Percentiles rank a stretch among this genome's conserved stretches.
These are phyloP conservation scores for Alsophila aescularia DNA, from an alignment of 2,888 invertebrate genomes.

Conservation along the genomic window DNA sequence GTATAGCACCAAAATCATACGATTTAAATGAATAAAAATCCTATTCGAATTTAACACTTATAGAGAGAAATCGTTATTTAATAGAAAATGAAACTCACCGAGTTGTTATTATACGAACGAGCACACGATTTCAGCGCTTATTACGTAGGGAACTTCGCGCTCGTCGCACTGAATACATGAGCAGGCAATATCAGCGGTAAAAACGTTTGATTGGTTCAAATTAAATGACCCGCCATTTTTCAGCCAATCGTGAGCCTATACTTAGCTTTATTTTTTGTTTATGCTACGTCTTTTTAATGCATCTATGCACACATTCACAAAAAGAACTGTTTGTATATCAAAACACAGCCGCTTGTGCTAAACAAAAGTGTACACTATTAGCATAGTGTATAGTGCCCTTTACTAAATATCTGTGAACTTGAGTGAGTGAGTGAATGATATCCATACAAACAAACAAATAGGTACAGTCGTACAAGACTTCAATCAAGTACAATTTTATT, in stretches of 20 bases:
- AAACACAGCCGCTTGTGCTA: slow-evolving; percentile 36
- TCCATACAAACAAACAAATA: slow-evolving; percentile 27
- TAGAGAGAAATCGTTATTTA: slow-evolving; percentile 40
- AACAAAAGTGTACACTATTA: slow-evolving; percentile 47
- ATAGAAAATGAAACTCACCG: slow-evolving; percentile 73
- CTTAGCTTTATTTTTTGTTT: slow-evolving; percentile 82
- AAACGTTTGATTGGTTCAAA: slow-evolving; percentile 68
- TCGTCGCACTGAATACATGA: slow-evolving; percentile 72
- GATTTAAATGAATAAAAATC: slow-evolving; percentile 1
- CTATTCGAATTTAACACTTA: background rate
- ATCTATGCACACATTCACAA: slow-evolving; percentile 67
- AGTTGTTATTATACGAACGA: slow-evolving; percentile 73
- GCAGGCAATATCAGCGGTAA: slow-evolving; percentile 64
- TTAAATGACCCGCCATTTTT: slow-evolving; percentile 73
- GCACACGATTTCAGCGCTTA: slow-evolving; percentile 84
- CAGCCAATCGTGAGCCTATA: slow-evolving; percentile 64
- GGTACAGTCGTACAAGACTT: no score
- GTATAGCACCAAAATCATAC: slow-evolving; percentile 27
- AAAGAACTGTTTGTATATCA: slow-evolving; percentile 60
- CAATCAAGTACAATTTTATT: slow-evolving; percentile 41
- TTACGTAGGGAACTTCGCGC: slow-evolving; percentile 81
- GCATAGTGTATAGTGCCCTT: slow-evolving; percentile 32
- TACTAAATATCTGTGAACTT: slow-evolving; percentile 32
- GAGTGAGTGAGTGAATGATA: slow-evolving; percentile 54
- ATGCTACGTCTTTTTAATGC: slow-evolving; percentile 64